These are phyloP conservation scores for Drosophila micromelanica DNA, from an alignment of 1,140 invertebrate species.

Conservation along the genomic window DNA sequence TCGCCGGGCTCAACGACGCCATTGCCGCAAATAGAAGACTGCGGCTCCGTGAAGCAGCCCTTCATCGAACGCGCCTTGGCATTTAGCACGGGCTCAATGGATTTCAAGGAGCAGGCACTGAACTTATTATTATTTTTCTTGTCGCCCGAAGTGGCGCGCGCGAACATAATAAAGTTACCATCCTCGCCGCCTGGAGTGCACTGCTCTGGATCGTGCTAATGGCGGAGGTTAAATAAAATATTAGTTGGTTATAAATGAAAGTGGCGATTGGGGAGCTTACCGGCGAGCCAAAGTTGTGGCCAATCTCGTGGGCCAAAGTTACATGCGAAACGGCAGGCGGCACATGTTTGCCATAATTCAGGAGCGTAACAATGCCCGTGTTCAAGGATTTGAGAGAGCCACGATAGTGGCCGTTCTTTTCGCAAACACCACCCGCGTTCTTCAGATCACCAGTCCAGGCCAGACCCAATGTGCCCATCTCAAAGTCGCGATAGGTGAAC, in stretches of 20 bases:
- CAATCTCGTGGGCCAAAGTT: constrained; percentile 99
- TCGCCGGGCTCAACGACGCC: constrained; percentile 98
- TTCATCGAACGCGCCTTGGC: constrained; percentile 94
- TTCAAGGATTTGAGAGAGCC: constrained; percentile 97
- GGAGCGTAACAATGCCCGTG: constrained; percentile 98
- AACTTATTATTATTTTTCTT: constrained; percentile 98
- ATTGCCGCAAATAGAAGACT: constrained; percentile 97
- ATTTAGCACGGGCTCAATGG: constrained; percentile 97
- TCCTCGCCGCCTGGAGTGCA: constrained; percentile 96
- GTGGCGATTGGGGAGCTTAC: constrained; percentile 85
- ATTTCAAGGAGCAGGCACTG: constrained; percentile 95
- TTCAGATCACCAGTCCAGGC: constrained; percentile 98
- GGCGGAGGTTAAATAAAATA: constrained; percentile 59
- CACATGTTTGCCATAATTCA: constrained; percentile 99
- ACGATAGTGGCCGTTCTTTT: constrained; percentile 98
- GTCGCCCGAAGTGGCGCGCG: constrained; percentile 97
- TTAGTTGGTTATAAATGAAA: background rate
- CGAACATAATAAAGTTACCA: constrained; percentile 99
- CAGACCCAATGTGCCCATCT: constrained; percentile 98
- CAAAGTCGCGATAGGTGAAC: constrained; percentile 99
- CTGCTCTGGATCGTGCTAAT: constrained; percentile 97
- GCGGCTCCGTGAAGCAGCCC: constrained; percentile 96
- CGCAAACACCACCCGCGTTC: constrained; percentile 96
- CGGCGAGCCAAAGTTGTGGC: constrained; percentile 99
- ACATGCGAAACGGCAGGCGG: constrained; percentile 99